Base-by-base conservation (phyloP, 1,140 invertebrate genomes). In the Riptortus pedestris region DNA sequence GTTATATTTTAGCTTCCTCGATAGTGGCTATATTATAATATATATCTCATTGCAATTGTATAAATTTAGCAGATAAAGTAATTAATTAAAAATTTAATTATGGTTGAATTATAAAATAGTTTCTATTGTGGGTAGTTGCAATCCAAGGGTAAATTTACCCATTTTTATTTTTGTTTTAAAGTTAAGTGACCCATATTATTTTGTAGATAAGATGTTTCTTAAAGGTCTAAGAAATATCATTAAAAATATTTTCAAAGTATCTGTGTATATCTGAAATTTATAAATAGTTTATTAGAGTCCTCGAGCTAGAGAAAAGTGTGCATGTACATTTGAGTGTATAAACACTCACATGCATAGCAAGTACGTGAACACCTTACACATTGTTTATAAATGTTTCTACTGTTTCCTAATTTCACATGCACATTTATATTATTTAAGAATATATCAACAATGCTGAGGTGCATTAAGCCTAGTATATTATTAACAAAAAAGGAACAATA, bases 381-480 rank as follows among this genome's bases (percentile, higher is more conserved):
- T 16, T 26, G n/a, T 38, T 55, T 55, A 24, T 55, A 55, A 22
- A 55, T 24, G 14, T 55, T 22, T 55, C 51, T 55, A 55, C 22
- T 18, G 26, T 55, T 55, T 27, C 24, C 20, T 18, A 55, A 24
- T 55, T 27, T 24, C 51, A 55, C 51, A 55, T 55, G 51, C 51
- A 55, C 51, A 55, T 55, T 55, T 55, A 38, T 55, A 24, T 55
- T 24, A 55, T 20, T 24, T 55, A 55, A 55, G 51, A 24, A 24
- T 58, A 51, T 58, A 55, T 33, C 29, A 60, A 58, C 33, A 55
- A 43, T 65, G 63, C 63, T 65, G 63, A 65, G 63, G 63, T 65
- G 63, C 63, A 65, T 65, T 65, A 65, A 65, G 63, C 63, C 63
- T 65, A 65, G 26, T 33, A 29, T 63, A 63, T 31, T 33, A 20